These are phyloP conservation scores for Eristalinus sepulchralis DNA, from an alignment of 2,888 invertebrate species.

Conservation along the genomic window DNA sequence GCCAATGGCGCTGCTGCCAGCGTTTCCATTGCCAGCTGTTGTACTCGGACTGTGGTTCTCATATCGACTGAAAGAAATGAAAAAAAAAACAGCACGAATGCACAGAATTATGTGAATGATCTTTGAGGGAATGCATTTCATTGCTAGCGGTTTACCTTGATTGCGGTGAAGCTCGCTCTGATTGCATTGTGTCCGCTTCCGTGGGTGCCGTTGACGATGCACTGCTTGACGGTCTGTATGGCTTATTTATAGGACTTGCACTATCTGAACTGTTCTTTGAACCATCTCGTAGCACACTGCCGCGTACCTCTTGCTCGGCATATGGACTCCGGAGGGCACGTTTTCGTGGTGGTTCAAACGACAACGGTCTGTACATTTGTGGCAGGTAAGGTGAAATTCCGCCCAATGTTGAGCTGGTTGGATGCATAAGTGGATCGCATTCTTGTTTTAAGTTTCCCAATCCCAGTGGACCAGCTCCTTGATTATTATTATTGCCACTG, in stretches of 20 bases:
- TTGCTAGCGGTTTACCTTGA: conserved; percentile 77
- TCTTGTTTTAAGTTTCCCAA: conserved; percentile 80
- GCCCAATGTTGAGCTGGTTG: conserved; percentile 78
- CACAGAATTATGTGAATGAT: neutral
- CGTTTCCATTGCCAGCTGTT: conserved; percentile 78
- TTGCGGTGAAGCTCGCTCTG: conserved; percentile 80
- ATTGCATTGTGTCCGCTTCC: conserved; percentile 81
- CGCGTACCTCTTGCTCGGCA: conserved; percentile 82
- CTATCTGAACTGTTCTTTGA: conserved; percentile 81
- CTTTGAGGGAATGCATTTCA: neutral
- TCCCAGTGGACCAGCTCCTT: conserved; percentile 73
- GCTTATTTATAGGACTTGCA: conserved; percentile 81
- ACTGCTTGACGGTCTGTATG: conserved; percentile 81
- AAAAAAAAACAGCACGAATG: conserved; percentile 3
- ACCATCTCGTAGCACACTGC: conserved; percentile 86
- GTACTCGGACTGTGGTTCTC: conserved; percentile 81
- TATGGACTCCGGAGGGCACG: conserved; percentile 83
- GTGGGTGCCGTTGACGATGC: conserved; percentile 81
- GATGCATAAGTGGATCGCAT: conserved; percentile 81
- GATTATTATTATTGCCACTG: conserved; percentile 73
- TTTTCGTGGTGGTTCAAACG: conserved; percentile 82
- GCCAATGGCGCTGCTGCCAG: conserved; percentile 73
- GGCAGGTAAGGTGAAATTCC: conserved; percentile 80
- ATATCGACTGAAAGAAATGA: conserved; percentile 76
- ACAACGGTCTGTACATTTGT: conserved; percentile 80